A percentile compares a stretch with the other conserved stretches of the same genome.
Evolutionary conservation across 2,888 invertebrate genomes (phyloP).

Genomic region (Standfussiana lucernea): DNA sequence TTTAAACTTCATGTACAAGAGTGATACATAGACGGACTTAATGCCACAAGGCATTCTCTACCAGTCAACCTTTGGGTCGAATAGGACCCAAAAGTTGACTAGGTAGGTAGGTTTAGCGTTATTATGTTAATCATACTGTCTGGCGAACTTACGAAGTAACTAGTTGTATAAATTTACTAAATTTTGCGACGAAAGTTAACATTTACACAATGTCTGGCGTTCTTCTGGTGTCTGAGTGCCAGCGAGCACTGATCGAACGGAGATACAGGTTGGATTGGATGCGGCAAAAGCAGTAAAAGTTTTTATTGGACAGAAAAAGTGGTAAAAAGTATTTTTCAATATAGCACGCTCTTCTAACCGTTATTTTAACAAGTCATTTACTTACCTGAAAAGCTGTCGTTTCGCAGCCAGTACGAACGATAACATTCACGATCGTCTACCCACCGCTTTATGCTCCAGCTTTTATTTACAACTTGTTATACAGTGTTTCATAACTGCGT

Average conservation of each 20-base stretch:
- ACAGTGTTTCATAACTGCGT: slow-evolving; percentile 16
- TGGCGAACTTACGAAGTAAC: neutral
- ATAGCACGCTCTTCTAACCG: neutral
- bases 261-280: neutral
- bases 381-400: neutral
- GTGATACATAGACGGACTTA: no score
- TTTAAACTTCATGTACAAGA: no score
- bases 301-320: neutral
- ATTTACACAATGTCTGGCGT: neutral
- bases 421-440: slow-evolving; percentile 18
- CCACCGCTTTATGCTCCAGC: slow-evolving; percentile 9
- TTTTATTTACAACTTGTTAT: slow-evolving; percentile 30
- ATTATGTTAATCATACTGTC: neutral
- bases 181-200: neutral
- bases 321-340: neutral
- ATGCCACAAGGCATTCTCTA: no score
- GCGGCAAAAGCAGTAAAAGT: neutral
- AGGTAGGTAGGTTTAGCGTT: no score
- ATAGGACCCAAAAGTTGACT: no score
- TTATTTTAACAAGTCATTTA: neutral
- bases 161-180: neutral
- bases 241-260: neutral
- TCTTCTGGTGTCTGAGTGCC: neutral
- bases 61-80: no score
- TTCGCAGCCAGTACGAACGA: neutral